A percentile compares a stretch with the other conserved stretches of the same genome.
Conservation (phyloP, 2,113 vertebrate species). For the Saccopteryx leptura region DNA sequence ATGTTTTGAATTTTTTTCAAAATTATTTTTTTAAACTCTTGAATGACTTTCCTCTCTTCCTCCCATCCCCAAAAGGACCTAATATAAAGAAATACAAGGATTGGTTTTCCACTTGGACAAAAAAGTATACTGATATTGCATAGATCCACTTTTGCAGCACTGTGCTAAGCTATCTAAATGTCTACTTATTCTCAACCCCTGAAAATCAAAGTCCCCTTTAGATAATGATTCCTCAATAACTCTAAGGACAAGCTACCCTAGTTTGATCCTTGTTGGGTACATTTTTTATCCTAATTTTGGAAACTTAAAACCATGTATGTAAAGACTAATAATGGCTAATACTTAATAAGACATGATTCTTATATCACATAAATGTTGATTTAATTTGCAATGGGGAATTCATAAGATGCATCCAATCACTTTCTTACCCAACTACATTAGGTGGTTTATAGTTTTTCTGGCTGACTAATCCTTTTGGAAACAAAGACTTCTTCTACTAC, state of each 20-base stretch:
- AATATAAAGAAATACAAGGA: not conserved
- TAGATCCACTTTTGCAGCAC: not conserved
- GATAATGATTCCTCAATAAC: not conserved
- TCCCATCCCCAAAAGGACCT: not conserved
- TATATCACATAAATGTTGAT: not conserved
- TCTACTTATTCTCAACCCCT: not conserved
- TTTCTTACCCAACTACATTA: not conserved
- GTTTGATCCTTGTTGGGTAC: not conserved
- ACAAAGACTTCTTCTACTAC: not conserved
- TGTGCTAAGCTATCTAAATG: not conserved
- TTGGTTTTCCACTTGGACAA: not conserved
- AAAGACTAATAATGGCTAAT: not conserved
- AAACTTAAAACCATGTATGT: not conserved
- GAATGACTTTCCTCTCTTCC: not conserved
- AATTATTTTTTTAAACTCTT: not conserved
- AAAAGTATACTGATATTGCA: not conserved
- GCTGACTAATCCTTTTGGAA: not conserved
- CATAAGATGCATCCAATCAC: not conserved
- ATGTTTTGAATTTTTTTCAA: not conserved
- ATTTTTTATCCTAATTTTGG: conserved; percentile 12
- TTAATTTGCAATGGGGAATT: not conserved
- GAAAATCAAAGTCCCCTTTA: not conserved
- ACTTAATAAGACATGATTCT: not conserved
- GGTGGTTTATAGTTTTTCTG: conserved; percentile 22
- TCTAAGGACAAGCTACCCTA: not conserved